Conservation (phyloP, 1,140 invertebrate species). For the Diploscapter pachys region DNA sequence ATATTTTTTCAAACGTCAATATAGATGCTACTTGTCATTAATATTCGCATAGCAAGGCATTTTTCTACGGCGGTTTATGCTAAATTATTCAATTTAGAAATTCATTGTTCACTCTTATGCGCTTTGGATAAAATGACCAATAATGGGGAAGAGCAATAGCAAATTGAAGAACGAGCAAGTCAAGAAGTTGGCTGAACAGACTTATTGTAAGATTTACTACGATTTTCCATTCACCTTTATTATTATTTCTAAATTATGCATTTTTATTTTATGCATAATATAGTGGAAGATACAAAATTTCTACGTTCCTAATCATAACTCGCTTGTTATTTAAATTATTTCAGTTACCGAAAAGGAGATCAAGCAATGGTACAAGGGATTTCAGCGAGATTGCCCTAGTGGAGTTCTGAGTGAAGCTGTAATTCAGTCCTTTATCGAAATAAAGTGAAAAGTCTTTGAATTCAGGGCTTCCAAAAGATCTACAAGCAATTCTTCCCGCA, state of each 20-base stretch:
- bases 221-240: not conserved
- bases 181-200: slow-evolving; percentile 55
- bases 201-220: slow-evolving; percentile 49
- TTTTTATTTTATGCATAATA: not conserved
- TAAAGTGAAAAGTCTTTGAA: not conserved
- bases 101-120: not conserved
- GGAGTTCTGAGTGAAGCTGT: slow-evolving; percentile 59
- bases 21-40: too few species aligned
- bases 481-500: slow-evolving; percentile 98
- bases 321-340: slow-evolving; percentile 22
- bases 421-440: not conserved
- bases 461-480: slow-evolving; percentile 93
- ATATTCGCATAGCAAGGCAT: too few species aligned
- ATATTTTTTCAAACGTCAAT: too few species aligned
- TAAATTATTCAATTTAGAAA: not conserved
- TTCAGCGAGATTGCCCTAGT: slow-evolving; percentile 58
- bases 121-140: not conserved
- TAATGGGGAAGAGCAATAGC: slow-evolving; percentile 57
- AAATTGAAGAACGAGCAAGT: slow-evolving; percentile 52
- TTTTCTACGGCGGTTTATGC: not conserved
- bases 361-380: slow-evolving; percentile 59
- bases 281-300: not conserved
- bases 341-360: slow-evolving; percentile 58
- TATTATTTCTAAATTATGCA: not conserved
- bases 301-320: not conserved